These are phyloP conservation scores for Sylvia borin DNA, from an alignment of 2,797 vertebrate genomes.

Conservation along the genomic window DNA sequence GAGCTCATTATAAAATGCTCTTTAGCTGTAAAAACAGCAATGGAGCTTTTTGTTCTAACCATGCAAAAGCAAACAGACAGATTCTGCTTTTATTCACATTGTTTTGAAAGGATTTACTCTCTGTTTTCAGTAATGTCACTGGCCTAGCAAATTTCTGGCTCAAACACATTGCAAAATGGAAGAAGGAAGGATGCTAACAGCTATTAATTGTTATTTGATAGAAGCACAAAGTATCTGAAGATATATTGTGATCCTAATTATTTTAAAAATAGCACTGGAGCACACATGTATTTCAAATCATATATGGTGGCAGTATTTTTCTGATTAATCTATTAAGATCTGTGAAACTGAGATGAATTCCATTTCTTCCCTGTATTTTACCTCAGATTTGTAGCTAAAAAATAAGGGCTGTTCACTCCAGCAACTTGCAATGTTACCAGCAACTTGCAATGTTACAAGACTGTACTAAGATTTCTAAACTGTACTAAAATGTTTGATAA, in stretches of 20 bases:
- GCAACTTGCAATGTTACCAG: not conserved
- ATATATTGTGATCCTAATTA: not conserved
- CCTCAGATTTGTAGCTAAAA: not conserved
- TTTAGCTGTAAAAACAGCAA: conserved; percentile 52
- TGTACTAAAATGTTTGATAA: not conserved
- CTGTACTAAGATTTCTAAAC: not conserved
- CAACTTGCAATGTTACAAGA: not conserved
- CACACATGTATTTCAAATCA: not conserved
- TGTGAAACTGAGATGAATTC: not conserved
- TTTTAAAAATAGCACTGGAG: not conserved
- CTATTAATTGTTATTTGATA: not conserved
- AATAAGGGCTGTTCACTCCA: not conserved
- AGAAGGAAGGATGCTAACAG: not conserved
- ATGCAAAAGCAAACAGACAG: conserved; percentile 39
- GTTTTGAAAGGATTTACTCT: conserved; percentile 23
- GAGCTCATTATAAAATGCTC: conserved; percentile 54
- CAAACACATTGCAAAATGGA: not conserved
- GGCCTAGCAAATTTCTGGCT: not conserved
- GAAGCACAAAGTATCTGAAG: not conserved
- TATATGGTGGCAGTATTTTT: not conserved
- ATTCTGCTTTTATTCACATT: conserved; percentile 32
- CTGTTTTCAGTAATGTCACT: not conserved
- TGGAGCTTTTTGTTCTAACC: conserved; percentile 67
- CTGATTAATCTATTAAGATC: not conserved
- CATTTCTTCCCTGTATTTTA: not conserved